Percentiles rank a stretch among this genome's conserved stretches.
Evolutionary conservation across 2,888 invertebrate genomes (phyloP).

Genomic region (Eucriotettix oculatus): DNA sequence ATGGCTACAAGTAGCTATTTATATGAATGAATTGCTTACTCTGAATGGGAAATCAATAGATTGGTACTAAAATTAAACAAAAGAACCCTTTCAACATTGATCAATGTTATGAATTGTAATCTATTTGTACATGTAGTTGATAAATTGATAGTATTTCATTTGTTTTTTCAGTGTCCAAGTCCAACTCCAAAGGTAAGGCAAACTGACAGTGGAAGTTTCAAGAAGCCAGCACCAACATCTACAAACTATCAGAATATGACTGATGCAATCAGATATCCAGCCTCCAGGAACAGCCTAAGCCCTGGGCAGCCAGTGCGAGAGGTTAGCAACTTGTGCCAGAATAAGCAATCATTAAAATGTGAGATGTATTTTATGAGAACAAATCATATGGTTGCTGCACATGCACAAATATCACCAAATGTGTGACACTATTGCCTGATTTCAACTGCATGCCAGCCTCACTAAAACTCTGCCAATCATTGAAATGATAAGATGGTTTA

Average conservation of each 20-base stretch:
- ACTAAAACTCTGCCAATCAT: too few relatives aligned
- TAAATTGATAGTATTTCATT: neutral
- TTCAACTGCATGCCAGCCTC: too few relatives aligned
- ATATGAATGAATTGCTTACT: too few relatives aligned
- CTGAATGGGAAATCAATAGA: too few relatives aligned
- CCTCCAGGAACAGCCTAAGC: neutral
- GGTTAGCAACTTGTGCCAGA: slow-evolving; percentile 5
- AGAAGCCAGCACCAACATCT: neutral
- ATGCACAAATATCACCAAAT: too few relatives aligned
- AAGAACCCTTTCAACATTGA: too few relatives aligned
- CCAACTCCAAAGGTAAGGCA: neutral
- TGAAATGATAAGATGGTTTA: too few relatives aligned
- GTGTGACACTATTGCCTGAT: too few relatives aligned
- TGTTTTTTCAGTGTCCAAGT: neutral
- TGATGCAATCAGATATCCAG: neutral
- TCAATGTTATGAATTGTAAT: too few relatives aligned
- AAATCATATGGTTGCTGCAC: neutral
- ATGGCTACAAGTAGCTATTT: too few relatives aligned
- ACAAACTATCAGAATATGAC: neutral
- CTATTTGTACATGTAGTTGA: neutral
- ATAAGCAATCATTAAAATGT: neutral
- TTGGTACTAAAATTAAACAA: too few relatives aligned
- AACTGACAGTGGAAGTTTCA: neutral
- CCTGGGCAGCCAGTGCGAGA: slow-evolving; percentile 8
- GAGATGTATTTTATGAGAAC: neutral